These are phyloP conservation scores for Cephus sareptanus DNA, from an alignment of 2,888 invertebrate species.

Conservation along the genomic window DNA sequence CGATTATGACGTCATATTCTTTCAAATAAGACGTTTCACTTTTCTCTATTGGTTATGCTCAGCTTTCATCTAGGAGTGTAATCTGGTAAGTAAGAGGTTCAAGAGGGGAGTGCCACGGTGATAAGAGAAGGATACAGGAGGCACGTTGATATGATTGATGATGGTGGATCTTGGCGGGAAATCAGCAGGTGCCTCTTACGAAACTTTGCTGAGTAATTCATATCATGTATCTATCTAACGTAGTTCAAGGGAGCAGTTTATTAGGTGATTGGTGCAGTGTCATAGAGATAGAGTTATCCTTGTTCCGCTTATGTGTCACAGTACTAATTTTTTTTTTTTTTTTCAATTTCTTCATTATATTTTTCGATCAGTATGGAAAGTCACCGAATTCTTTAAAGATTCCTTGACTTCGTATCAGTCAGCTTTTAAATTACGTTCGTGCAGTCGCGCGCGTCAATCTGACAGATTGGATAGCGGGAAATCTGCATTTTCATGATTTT, in stretches of 20 bases:
- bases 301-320: not conserved
- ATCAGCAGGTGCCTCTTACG: conserved; percentile 52
- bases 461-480: not conserved
- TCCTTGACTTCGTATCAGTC: not conserved
- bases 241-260: not conserved
- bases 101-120: conserved; percentile 13
- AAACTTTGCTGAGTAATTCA: conserved; percentile 51
- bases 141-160: conserved; percentile 49
- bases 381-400: not conserved
- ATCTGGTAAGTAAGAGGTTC: not conserved
- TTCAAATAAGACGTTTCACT: not conserved
- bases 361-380: not conserved
- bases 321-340: not conserved
- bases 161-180: conserved; percentile 46
- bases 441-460: not conserved
- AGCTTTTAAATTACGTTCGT: not conserved
- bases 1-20: not conserved
- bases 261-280: not conserved
- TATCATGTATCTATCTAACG: conserved; percentile 37
- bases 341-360: not conserved
- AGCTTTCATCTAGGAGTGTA: not conserved
- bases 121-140: conserved; percentile 27
- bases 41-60: not conserved
- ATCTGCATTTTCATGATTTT: not conserved
- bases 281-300: not conserved